phyloP scores from a whole-genome alignment of 2,797 vertebrate species.

The Agapornis canus region DNA sequence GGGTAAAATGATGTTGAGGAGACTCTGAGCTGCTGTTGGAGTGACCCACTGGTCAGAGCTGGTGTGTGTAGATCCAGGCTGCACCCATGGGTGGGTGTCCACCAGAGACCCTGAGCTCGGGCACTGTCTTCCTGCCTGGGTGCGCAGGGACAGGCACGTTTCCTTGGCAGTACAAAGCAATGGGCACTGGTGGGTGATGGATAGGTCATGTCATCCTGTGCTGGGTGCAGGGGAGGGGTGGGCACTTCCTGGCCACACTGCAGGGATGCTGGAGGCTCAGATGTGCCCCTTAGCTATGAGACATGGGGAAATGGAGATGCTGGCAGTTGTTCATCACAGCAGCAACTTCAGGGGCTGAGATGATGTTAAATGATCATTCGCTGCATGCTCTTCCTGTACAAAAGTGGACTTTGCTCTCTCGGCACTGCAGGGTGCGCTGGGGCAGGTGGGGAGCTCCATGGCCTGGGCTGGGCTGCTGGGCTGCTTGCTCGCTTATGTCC shows the following conservation, averaged over 20 bases:
- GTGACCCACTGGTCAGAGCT: neutral
- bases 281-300: neutral
- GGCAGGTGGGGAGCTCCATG: neutral
- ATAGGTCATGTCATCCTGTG: neutral
- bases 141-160: fast-evolving
- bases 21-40: neutral
- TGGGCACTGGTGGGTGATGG: fast-evolving
- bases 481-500: slow-evolving; percentile 21
- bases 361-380: fast-evolving
- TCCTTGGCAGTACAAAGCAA: fast-evolving
- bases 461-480: neutral
- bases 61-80: fast-evolving
- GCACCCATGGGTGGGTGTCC: fast-evolving
- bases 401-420: neutral
- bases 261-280: neutral
- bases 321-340: fast-evolving
- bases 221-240: neutral
- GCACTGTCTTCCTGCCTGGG: fast-evolving
- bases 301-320: fast-evolving
- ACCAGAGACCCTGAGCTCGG: fast-evolving
- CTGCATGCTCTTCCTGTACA: fast-evolving
- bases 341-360: fast-evolving
- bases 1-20: neutral
- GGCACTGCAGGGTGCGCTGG: slow-evolving; percentile 27
- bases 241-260: neutral